Base-by-base conservation (phyloP, 1,140 invertebrate species). In the Eulimnadia texana region DNA sequence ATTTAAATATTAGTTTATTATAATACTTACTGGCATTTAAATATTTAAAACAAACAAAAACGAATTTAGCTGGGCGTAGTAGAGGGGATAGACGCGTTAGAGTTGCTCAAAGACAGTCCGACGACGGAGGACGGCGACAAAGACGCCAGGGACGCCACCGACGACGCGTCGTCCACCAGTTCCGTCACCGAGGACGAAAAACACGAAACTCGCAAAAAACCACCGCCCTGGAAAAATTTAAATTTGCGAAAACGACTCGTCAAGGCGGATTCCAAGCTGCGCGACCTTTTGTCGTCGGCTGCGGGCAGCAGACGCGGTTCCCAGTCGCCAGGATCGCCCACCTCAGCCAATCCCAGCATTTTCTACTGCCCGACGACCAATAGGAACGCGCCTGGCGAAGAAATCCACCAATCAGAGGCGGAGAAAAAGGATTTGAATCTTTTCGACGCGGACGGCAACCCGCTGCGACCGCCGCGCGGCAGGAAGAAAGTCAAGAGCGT, bases 191-290 rank as follows among this genome's bases (percentile, higher is more conserved):
- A 59, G 24, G 58, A 55, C 27, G 42, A 61, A 11, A 52, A 64
- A 53, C 23, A 63, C 25, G 52, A 58, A 47, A 51, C 49, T 53
- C 52, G 28, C 27, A 58, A 60, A 19, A 66, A 23, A 63, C 65
- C 23, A 67, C 70, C n/a, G n/a, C n/a, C n/a, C 11, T 74, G 72
- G 72, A 73, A 77, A 69, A 79, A 78, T 60, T 84, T 88, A 71
- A 85, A 81, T 69, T 76, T 89, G 50, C 88, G 88, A 72, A 81
- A 85, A 70, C 85, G 86, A 72, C 77, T 88, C 64, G 85, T 82
- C 62, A 85, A 81, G 73, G 85, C 86, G 60, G 86, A 89, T 73
- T 77, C 86, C 67, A 88, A 86, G 72, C 77, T 88, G 64, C 85
- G 85, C 3, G 62, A 63, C 24, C 47, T 63, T 11, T 59, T 47